Base-by-base conservation (phyloP, 1,140 invertebrate species). In the Drosophila orosa region DNA sequence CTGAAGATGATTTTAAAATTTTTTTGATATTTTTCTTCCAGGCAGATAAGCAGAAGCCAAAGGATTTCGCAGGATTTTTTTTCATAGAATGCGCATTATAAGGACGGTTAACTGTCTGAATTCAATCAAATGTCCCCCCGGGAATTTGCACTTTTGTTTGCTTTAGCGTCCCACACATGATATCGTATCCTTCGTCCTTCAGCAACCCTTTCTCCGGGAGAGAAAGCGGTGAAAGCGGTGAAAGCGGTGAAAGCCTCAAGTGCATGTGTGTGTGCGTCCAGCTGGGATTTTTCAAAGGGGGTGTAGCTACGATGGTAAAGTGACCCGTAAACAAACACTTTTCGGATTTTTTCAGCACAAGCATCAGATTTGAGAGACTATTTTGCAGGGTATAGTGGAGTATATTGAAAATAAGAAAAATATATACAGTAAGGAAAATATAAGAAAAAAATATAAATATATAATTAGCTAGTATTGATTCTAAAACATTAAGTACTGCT, bases 41-140 rank as follows among this genome's bases (percentile, higher is more conserved):
- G 78, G 42, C 74, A 85, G 82, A 85, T 85, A 85, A 85, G 62
- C 78, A 61, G 65, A 62, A 55, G 50, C 68, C 66, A 69, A 71
- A 71, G 48, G 67, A 57, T 71, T 71, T 71, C 13, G 31, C 10
- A 44, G 42, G 22, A 45, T 31, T 61, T 55, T 61, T 45, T 40
- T 27, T 45, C 29, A 66, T 50, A 83, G 25, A 89, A 69, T 90
- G 85, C 84, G 85, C 84, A 89, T 85, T 89, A 73, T 60, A 69
- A 52, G 48, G 31, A 72, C 61, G 65, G 80, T 79, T 78, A 84
- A 84, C 75, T 80, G 73, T 79, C 71, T 83, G 77, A 89, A 89
- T 87, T 87, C 83, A 87, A 87, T 87, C 83, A 87, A 87, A 87
- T 89, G 83, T 89, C 76, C 83, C 84, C 84, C 63, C 63, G 83